These are phyloP conservation scores for Oenanthe oenanthe DNA, from an alignment of 2,113 vertebrate genomes.

Conservation along the genomic window DNA sequence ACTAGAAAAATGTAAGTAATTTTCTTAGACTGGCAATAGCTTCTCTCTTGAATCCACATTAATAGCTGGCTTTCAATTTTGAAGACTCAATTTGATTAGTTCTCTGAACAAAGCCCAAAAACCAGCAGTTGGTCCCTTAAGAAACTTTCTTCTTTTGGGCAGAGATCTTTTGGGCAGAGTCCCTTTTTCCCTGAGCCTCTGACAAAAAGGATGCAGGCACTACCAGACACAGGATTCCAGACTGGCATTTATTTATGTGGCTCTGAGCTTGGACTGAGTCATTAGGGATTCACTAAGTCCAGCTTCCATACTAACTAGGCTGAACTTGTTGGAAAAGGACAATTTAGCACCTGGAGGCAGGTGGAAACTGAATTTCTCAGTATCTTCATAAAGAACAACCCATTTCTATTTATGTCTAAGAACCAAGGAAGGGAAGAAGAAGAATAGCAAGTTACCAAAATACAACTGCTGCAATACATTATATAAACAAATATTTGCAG, in stretches of 20 bases:
- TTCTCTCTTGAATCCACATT: background rate
- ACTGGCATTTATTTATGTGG: background rate
- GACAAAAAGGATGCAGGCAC: background rate
- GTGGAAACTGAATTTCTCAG: background rate
- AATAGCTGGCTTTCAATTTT: background rate
- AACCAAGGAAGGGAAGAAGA: background rate
- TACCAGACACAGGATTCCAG: background rate
- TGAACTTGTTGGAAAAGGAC: background rate
- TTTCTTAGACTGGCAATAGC: background rate
- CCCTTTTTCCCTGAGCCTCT: background rate
- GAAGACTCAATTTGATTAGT: background rate
- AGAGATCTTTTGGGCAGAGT: background rate
- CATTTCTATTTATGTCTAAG: background rate
- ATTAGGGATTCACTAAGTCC: background rate
- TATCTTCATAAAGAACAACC: background rate
- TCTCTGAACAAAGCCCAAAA: slow-evolving; percentile 11
- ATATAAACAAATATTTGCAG: background rate
- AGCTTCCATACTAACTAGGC: background rate
- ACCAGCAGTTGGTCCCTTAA: background rate
- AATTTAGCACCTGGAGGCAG: background rate
- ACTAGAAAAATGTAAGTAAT: background rate
- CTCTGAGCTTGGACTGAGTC: background rate
- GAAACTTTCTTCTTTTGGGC: background rate
- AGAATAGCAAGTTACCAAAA: background rate
- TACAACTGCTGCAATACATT: background rate